Percentiles rank a stretch among this genome's conserved stretches.
Evolutionary conservation across 1,140 invertebrate genomes (phyloP).

Genomic region (Phymorhynchus buccinoides): DNA sequence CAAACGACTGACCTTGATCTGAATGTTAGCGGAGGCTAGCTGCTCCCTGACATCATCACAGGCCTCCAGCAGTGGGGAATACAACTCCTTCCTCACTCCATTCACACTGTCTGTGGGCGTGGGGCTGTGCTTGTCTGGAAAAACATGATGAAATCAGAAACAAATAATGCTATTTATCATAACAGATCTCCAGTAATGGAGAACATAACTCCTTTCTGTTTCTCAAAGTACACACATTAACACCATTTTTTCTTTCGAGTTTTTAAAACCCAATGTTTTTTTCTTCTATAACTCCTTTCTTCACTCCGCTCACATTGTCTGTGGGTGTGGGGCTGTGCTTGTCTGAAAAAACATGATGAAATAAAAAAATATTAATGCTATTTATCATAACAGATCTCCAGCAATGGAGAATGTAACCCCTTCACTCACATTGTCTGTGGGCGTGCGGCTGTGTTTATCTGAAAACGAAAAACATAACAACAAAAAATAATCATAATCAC

Average conservation of each 20-base stretch:
- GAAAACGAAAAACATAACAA: too few relatives aligned
- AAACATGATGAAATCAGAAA: too few relatives aligned
- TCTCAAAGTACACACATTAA: too few relatives aligned
- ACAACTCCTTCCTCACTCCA: slow-evolving; percentile 57
- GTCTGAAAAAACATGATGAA: slow-evolving; percentile 34
- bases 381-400: slow-evolving; percentile 83
- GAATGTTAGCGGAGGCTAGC: slow-evolving; percentile 79
- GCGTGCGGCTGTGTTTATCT: too few relatives aligned
- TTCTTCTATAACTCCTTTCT: too few relatives aligned
- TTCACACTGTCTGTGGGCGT: slow-evolving; percentile 56
- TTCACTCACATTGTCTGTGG: too few relatives aligned
- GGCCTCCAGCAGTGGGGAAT: slow-evolving; percentile 78
- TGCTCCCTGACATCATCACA: slow-evolving; percentile 83
- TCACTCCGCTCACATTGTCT: slow-evolving; percentile 51
- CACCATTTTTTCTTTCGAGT: too few relatives aligned
- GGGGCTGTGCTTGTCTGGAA: slow-evolving; percentile 36
- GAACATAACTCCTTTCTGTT: slow-evolving; percentile 56
- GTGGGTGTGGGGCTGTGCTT: slow-evolving; percentile 54
- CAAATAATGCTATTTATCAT: too few relatives aligned
- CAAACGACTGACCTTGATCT: slow-evolving; percentile 56
- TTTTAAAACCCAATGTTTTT: too few relatives aligned
- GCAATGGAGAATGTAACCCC: slow-evolving; percentile 75
- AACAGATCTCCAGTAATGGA: slow-evolving; percentile 83
- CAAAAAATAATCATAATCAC: too few relatives aligned
- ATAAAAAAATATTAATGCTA: too few relatives aligned